Evolutionary conservation across 2,797 vertebrate species (phyloP).

Genomic region (Microhierax caerulescens): DNA sequence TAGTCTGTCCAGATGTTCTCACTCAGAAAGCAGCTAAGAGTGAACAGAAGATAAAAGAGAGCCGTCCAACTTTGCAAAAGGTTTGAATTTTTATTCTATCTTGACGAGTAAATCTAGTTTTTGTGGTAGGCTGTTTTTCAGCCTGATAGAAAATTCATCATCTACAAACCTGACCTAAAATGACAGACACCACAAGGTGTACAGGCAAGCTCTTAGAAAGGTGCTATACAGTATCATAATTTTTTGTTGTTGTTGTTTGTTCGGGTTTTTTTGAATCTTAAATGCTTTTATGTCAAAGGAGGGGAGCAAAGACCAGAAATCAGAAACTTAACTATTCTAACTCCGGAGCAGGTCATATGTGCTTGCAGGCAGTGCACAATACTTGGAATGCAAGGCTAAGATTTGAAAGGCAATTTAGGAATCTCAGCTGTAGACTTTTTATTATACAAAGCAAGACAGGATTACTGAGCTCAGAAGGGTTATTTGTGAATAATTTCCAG

Average conservation of each 20-base stretch:
- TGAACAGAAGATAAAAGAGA: not conserved
- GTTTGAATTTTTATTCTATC: not conserved
- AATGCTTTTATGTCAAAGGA: not conserved
- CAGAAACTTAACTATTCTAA: not conserved
- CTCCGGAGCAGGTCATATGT: not conserved
- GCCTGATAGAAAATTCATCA: not conserved
- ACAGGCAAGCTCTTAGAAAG: not conserved
- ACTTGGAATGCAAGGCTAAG: not conserved
- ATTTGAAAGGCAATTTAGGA: not conserved
- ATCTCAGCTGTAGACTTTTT: not conserved
- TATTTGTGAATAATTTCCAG: constrained; percentile 2
- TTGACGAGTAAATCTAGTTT: not conserved
- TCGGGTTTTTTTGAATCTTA: not conserved
- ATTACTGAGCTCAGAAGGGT: not conserved
- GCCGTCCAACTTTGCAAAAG: not conserved
- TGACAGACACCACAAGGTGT: not conserved
- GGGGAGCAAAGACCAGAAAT: not conserved
- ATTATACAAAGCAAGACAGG: not conserved
- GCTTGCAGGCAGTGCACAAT: not conserved
- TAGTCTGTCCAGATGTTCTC: constrained; percentile 22
- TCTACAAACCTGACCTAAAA: not conserved
- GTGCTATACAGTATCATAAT: not conserved
- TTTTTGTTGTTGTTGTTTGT: not conserved
- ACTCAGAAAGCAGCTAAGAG: constrained; percentile 20
- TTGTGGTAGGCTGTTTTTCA: not conserved